phyloP scores from a whole-genome alignment of 2,113 vertebrate species.

The Ameiurus melas region DNA sequence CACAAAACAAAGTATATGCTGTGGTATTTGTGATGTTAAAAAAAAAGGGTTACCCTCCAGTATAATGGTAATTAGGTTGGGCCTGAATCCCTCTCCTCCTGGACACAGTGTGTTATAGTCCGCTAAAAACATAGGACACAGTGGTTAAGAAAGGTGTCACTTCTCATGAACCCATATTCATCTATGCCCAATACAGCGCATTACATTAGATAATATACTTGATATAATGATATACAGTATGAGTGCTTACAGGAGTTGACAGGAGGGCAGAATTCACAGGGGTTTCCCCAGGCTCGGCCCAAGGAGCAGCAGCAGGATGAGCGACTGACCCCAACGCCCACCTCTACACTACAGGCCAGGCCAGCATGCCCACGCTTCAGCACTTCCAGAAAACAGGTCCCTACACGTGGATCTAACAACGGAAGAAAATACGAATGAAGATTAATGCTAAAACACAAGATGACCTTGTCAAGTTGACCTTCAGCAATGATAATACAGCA shows the following conservation, averaged over 20 bases:
- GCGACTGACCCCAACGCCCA: slow-evolving; percentile 80
- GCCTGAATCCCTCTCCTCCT: slow-evolving; percentile 84
- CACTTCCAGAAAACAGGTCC: slow-evolving; percentile 80
- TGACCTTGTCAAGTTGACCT: not conserved
- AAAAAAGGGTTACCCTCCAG: slow-evolving; percentile 76
- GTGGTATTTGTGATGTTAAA: not conserved
- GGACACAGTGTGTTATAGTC: slow-evolving; percentile 85
- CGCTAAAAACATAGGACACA: slow-evolving; percentile 62
- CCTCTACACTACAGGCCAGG: slow-evolving; percentile 80
- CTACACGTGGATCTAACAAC: slow-evolving; percentile 62
- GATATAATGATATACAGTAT: not conserved
- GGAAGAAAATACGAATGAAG: not conserved
- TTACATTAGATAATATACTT: not conserved
- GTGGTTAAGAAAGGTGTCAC: not conserved
- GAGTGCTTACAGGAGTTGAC: slow-evolving; percentile 80
- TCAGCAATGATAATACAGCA: not conserved
- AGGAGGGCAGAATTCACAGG: slow-evolving; percentile 79
- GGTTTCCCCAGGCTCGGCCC: slow-evolving; percentile 82
- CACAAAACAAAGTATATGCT: not conserved
- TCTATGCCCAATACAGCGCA: not conserved
- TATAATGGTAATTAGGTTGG: slow-evolving; percentile 84
- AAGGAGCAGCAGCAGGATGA: slow-evolving; percentile 84
- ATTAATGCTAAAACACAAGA: not conserved
- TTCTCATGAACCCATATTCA: not conserved
- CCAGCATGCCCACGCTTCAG: slow-evolving; percentile 71